Conservation (phyloP, 2,888 invertebrate genomes). For the Allophyes oxyacanthae region DNA sequence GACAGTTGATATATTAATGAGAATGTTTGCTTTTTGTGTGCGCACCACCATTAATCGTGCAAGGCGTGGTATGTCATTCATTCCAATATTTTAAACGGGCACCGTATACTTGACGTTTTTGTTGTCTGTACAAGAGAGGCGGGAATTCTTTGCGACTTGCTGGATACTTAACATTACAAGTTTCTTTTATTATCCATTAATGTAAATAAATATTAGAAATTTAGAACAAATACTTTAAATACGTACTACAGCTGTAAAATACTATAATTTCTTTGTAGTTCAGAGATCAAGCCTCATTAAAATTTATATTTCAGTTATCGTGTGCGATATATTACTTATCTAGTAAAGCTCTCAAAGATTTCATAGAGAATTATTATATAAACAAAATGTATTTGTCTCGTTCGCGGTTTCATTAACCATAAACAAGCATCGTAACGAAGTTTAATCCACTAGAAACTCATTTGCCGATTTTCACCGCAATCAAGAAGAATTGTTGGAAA, state of each 20-base stretch:
- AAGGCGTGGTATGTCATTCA: constrained; percentile 89
- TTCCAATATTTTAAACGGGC: constrained; percentile 88
- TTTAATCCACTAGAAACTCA: constrained; percentile 46
- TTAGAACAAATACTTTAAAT: constrained; percentile 23
- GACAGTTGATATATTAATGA: constrained; percentile 90
- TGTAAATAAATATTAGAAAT: constrained; percentile 35
- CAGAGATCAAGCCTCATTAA: constrained; percentile 40
- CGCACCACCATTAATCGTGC: constrained; percentile 86
- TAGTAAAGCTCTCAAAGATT: constrained; percentile 9
- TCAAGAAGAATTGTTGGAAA: constrained; percentile 16
- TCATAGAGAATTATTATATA: constrained; percentile 19
- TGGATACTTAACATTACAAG: constrained; percentile 65
- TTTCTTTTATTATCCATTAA: constrained; percentile 50
- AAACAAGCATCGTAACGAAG: constrained; percentile 40
- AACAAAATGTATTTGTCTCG: constrained; percentile 36
- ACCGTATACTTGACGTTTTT: constrained; percentile 81
- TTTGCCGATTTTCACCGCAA: constrained; percentile 58
- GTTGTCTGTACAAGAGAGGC: constrained; percentile 83
- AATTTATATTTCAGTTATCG: constrained; percentile 37
- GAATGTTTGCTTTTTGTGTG: constrained; percentile 86
- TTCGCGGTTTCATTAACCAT: constrained; percentile 24
- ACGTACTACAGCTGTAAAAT: constrained; percentile 20
- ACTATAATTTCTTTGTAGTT: constrained; percentile 29
- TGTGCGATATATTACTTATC: constrained; percentile 11
- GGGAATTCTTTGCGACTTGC: constrained; percentile 76